Evolutionary conservation across 2,888 invertebrate species (phyloP), one percentile per base, ranked within the genome.

Genomic region (Ichneumon xanthorius): DNA sequence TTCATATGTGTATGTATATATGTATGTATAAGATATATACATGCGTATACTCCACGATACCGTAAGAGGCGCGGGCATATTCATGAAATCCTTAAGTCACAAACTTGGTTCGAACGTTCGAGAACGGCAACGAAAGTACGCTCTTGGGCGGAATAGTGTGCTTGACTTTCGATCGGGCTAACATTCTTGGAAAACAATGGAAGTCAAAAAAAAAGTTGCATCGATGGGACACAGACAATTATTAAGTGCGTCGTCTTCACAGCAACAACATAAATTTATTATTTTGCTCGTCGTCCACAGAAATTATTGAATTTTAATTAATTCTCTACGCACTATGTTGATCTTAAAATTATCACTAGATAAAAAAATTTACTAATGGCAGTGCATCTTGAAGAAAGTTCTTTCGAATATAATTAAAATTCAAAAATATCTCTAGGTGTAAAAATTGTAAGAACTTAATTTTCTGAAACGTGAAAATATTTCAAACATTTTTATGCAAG

Each of bases 111-210:
- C 37, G 63, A 63, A 63, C 37, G 63, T 63, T 37, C 30, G n/a
- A 37, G n/a, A 63, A 63, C 37, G n/a, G 30, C n/a, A 63, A 63
- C 16, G 37, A 63, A 55, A 63, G 37, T 30, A 30, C 63, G 33
- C 30, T 22, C 58, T 63, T 9, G 4, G 33, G n/a, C n/a, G 19
- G 16, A 63, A 63, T 37, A 6, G 7, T 7, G n/a, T 63, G 33
- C 63, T 63, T 63, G 63, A 7, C 26, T 63, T 63, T 33, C 3
- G 9, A 26, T 58, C 14, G 26, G 11, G 26, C 26, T 1, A 58
- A 26, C 26, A 58, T 48, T 48, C 45, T 4, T 48, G 45, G 45
- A 16, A 2, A 11, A 45, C 3, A 48, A 16, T 48, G 16, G 11
- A 3, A 40, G 40, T 0, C 9, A 11, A 40, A 40, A 9, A 40